Evolutionary conservation across 2,888 invertebrate genomes (phyloP).

Genomic region (Agonopterix heracliana): DNA sequence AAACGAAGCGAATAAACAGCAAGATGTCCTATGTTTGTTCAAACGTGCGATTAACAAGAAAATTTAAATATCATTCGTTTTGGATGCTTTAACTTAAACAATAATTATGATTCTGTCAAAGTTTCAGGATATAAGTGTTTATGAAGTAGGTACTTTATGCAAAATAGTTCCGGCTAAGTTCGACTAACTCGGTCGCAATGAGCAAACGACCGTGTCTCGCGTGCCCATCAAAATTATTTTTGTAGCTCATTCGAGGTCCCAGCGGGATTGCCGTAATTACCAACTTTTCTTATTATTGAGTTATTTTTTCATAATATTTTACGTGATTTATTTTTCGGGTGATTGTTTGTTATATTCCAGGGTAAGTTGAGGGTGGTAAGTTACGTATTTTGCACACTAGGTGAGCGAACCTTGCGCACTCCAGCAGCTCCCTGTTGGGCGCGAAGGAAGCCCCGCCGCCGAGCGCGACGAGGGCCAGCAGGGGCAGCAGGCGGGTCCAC

Average conservation of each 20-base stretch:
- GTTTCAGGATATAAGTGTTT: slow-evolving; percentile 3
- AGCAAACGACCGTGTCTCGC: slow-evolving; percentile 32
- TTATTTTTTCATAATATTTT: not conserved
- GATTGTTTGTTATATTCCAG: not conserved
- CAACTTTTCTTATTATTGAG: slow-evolving; percentile 5
- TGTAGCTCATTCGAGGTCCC: slow-evolving; percentile 57
- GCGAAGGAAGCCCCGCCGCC: slow-evolving; percentile 55
- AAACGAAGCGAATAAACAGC: not conserved
- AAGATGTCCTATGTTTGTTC: not conserved
- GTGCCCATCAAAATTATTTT: slow-evolving; percentile 65
- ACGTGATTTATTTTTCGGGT: not conserved
- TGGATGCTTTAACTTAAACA: not conserved
- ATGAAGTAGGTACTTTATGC: slow-evolving; percentile 1
- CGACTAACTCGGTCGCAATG: slow-evolving; percentile 13
- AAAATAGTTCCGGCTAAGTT: slow-evolving; percentile 10
- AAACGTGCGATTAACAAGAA: not conserved
- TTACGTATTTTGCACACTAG: slow-evolving; percentile 12
- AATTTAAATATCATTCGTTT: not conserved
- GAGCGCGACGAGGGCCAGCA: slow-evolving; percentile 52
- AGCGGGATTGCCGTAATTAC: slow-evolving; percentile 29
- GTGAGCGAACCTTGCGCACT: slow-evolving; percentile 67
- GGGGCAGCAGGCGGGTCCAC: slow-evolving; percentile 54
- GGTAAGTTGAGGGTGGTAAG: not conserved
- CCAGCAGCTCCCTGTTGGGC: slow-evolving; percentile 62
- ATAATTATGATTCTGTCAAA: not conserved